A percentile compares a stretch with the other conserved stretches of the same genome.
phyloP scores from a whole-genome alignment of 2,113 vertebrate species.

The Ptychochromis oligacanthus region DNA sequence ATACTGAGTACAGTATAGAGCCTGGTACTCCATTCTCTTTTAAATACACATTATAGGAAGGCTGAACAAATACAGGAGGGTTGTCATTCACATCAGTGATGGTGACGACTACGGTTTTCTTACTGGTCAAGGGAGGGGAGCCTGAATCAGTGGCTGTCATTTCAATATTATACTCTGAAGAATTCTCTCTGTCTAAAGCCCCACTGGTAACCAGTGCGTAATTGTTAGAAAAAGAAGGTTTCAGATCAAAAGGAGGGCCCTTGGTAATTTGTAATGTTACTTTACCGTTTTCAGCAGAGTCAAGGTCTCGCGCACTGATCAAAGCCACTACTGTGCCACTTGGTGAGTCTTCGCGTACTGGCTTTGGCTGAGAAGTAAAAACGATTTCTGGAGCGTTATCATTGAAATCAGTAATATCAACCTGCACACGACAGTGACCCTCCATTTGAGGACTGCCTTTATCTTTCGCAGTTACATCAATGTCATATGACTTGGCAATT shows the following conservation, averaged over 20 bases:
- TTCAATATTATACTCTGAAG: slow-evolving; percentile 77
- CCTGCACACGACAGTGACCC: slow-evolving; percentile 80
- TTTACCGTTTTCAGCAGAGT: slow-evolving; percentile 72
- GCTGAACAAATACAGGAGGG: slow-evolving; percentile 79
- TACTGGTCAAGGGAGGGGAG: slow-evolving; percentile 80
- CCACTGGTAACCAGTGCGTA: slow-evolving; percentile 86
- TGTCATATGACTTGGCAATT: slow-evolving; percentile 77
- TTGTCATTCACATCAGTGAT: slow-evolving; percentile 92
- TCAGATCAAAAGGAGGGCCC: slow-evolving; percentile 82
- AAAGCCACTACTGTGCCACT: slow-evolving; percentile 75
- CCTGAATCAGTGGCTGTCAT: slow-evolving; percentile 84
- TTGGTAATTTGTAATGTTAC: slow-evolving; percentile 76
- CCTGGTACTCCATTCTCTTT: slow-evolving; percentile 86
- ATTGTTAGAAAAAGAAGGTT: slow-evolving; percentile 86
- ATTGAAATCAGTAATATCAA: slow-evolving; percentile 83
- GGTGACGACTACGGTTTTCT: slow-evolving; percentile 79
- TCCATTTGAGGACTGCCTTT: slow-evolving; percentile 83
- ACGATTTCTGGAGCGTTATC: slow-evolving; percentile 84
- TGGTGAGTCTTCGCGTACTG: slow-evolving; percentile 68
- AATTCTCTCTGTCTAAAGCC: slow-evolving; percentile 82
- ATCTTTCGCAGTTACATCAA: slow-evolving; percentile 85
- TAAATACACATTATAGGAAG: slow-evolving; percentile 85
- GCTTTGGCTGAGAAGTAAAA: slow-evolving; percentile 76
- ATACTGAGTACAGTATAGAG: slow-evolving; percentile 82
- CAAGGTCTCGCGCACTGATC: slow-evolving; percentile 69